Evolutionary conservation across 2,888 invertebrate genomes (phyloP), one percentile per base, ranked within the genome.

Genomic region (Parelbella ahira): DNA sequence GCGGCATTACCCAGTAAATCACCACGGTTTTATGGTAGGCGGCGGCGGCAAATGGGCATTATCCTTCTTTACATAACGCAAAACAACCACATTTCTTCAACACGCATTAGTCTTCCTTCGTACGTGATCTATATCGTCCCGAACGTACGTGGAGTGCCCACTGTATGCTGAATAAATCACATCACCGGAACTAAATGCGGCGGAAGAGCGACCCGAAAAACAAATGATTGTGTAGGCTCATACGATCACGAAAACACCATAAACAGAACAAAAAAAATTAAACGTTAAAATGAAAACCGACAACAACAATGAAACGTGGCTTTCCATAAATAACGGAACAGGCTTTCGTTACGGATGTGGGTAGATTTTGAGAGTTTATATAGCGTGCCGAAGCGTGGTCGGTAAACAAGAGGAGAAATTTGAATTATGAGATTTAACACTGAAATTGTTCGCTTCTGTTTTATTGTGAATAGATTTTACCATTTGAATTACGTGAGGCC

Each of bases 311-410:
- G 80, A 79, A 82, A 79, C 77, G 72, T 73, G 68, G 79, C 71
- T 79, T 73, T 72, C 69, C 80, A 82, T 84, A 82, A 84, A 86
- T 81, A 84, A 86, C 78, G 60, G 64, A 78, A 76, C 76, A 79
- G 73, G 77, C 78, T 78, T 79, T 81, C 76, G 72, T 73, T 73
- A 73, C 76, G 80, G 78, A 83, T 83, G 80, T 78, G 79, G 77
- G 81, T 82, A 78, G 75, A 75, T 77, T 79, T 76, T 73, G 74
- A 78, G 79, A 77, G 78, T 81, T 80, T 78, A 78, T 76, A 77
- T 69, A 79, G 64, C 67, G 64, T 19, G 54, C 64, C 68, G 63
- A 75, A 71, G 65, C 76, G 73, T 68, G 60, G 60, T 68, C 65
- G 64, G 72, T 75, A 79, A 82, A 81, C 74, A 80, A 73, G 71